phyloP scores from a whole-genome alignment of 2,888 invertebrate species.

The Cryptosula pallasiana region DNA sequence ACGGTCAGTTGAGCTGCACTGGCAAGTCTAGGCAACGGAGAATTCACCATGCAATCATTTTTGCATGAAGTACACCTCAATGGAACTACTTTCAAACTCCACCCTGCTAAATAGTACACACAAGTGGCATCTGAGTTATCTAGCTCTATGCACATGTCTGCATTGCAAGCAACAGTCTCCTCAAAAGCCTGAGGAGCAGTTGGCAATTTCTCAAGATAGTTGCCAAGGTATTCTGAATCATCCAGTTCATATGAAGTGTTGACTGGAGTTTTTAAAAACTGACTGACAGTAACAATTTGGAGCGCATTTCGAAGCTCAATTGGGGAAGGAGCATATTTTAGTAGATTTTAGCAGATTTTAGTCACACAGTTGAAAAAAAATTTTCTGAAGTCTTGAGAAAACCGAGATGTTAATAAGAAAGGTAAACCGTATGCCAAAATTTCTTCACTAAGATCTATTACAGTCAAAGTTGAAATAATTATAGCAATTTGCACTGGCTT shows the following conservation, averaged over 20 bases:
- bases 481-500: too few species aligned
- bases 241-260: not conserved
- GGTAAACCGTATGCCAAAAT: too few species aligned
- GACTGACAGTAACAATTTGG: too few species aligned
- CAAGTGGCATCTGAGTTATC: too few species aligned
- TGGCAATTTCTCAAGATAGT: not conserved
- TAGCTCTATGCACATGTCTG: too few species aligned
- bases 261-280: too few species aligned
- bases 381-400: not conserved
- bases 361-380: not conserved
- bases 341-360: not conserved
- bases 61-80: too few species aligned
- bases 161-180: too few species aligned
- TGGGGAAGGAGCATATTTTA: not conserved
- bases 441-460: not conserved
- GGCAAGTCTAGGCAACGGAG: not conserved
- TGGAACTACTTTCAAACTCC: not conserved
- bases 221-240: not conserved
- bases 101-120: too few species aligned
- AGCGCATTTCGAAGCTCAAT: not conserved
- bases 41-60: not conserved
- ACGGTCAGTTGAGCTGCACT: not conserved
- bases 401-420: not conserved
- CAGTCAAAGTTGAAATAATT: constrained; percentile 10
- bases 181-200: not conserved